A percentile compares a stretch with the other conserved stretches of the same genome.
Conservation (phyloP, 2,888 invertebrate species). For the Cantharis rustica region DNA sequence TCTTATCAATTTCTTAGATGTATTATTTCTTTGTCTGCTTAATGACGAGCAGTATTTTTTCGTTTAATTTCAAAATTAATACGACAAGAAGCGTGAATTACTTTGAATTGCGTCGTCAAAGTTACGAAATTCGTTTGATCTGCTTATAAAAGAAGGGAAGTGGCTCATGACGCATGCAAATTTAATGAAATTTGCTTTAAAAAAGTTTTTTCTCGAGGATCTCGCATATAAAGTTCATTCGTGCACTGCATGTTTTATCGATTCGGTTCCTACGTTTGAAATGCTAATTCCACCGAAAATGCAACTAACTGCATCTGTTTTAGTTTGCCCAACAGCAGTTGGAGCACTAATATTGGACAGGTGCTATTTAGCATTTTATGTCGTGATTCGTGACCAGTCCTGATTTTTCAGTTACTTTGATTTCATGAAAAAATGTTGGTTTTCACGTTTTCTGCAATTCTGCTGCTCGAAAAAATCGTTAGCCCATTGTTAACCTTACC, state of each 20-base stretch:
- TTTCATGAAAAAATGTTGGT: neutral
- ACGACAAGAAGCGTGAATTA: neutral
- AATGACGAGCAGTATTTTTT: neutral
- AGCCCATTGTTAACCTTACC: neutral
- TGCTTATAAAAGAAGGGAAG: neutral
- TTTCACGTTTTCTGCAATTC: neutral
- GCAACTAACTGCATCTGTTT: constrained; percentile 8
- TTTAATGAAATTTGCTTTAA: neutral
- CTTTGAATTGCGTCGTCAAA: neutral
- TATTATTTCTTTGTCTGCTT: neutral
- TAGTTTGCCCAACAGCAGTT: constrained; percentile 7
- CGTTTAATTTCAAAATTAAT: neutral
- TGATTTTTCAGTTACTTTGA: neutral
- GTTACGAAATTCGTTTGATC: neutral
- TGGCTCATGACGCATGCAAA: neutral
- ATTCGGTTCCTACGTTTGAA: neutral
- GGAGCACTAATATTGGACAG: constrained; percentile 9
- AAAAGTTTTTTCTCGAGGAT: neutral
- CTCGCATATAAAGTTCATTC: neutral
- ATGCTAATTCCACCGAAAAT: constrained; percentile 1
- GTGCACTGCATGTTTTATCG: neutral
- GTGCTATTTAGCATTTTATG: constrained; percentile 25
- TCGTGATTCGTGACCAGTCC: constrained; percentile 22
- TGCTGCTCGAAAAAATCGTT: neutral
- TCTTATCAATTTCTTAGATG: neutral